Conservation (phyloP, 2,888 invertebrate species). For the Julus scanicus region DNA sequence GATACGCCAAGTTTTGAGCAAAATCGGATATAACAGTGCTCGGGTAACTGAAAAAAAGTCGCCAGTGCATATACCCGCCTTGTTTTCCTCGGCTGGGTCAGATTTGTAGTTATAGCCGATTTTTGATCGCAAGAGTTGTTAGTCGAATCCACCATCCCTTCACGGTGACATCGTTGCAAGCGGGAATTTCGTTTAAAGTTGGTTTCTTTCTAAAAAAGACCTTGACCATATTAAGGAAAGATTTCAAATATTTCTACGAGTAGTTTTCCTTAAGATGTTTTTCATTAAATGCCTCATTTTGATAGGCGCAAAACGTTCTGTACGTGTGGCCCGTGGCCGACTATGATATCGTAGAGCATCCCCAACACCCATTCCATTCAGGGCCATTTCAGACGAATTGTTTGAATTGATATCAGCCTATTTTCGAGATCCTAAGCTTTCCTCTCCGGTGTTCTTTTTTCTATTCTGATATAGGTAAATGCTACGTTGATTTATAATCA, state of each 20-base stretch:
- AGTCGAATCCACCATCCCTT: too few species aligned
- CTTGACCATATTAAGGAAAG: neutral
- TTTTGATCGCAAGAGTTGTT: neutral
- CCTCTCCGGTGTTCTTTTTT: neutral
- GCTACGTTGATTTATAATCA: neutral
- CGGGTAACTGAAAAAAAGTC: neutral
- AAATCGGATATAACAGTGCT: slow-evolving; percentile 24
- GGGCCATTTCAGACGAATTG: slow-evolving; percentile 9
- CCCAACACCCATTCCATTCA: slow-evolving; percentile 24
- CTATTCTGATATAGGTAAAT: slow-evolving; percentile 47
- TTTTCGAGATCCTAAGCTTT: neutral
- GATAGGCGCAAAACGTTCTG: neutral
- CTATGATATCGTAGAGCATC: slow-evolving; percentile 18
- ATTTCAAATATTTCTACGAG: neutral
- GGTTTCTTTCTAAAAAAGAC: neutral
- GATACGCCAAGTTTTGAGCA: neutral
- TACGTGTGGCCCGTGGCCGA: neutral
- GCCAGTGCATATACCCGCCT: neutral
- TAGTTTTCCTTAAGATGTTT: slow-evolving; percentile 31
- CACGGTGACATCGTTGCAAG: neutral
- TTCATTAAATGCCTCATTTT: slow-evolving; percentile 9
- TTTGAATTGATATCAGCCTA: slow-evolving; percentile 8
- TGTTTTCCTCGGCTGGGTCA: neutral
- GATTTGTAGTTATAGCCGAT: neutral
- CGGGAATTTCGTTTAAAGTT: neutral